These are phyloP conservation scores for Asarcornis scutulata DNA, from an alignment of 2,113 vertebrate species.

Conservation along the genomic window DNA sequence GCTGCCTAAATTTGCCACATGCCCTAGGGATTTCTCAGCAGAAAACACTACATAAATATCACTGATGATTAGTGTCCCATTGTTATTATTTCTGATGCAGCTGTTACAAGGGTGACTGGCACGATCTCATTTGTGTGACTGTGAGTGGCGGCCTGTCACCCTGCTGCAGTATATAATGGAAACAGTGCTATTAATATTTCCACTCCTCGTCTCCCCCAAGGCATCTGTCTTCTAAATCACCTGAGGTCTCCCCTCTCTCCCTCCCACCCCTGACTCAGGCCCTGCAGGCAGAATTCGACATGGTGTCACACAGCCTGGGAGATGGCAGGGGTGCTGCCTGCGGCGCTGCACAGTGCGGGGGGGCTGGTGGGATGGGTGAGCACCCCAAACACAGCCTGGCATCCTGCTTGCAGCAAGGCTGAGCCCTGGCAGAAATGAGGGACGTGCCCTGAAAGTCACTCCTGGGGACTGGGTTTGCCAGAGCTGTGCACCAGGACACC, in stretches of 20 bases:
- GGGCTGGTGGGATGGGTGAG: rapidly evolving
- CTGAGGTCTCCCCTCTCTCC: background rate
- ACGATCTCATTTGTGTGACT: slow-evolving; percentile 45
- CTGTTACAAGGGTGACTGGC: slow-evolving; percentile 61
- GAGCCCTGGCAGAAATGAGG: background rate
- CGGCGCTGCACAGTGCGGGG: background rate
- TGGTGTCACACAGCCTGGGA: background rate
- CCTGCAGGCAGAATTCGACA: slow-evolving; percentile 60
- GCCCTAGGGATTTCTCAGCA: slow-evolving; percentile 32
- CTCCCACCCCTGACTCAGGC: background rate
- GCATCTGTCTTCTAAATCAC: slow-evolving; percentile 66
- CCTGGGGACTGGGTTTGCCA: rapidly evolving
- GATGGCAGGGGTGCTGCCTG: slow-evolving; percentile 31
- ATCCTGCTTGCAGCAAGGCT: rapidly evolving
- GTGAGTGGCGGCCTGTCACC: slow-evolving; percentile 75
- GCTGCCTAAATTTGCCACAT: background rate
- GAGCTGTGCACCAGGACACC: too few species aligned
- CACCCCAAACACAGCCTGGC: rapidly evolving
- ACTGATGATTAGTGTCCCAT: slow-evolving; percentile 15
- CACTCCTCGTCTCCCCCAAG: slow-evolving; percentile 58
- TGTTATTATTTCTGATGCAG: slow-evolving; percentile 58
- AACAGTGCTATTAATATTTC: slow-evolving; percentile 47
- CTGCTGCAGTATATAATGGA: slow-evolving; percentile 35
- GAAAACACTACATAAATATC: slow-evolving; percentile 30
- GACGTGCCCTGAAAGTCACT: background rate